These are phyloP conservation scores for Andrena trimmerana DNA, from an alignment of 2,888 invertebrate species.

Conservation along the genomic window DNA sequence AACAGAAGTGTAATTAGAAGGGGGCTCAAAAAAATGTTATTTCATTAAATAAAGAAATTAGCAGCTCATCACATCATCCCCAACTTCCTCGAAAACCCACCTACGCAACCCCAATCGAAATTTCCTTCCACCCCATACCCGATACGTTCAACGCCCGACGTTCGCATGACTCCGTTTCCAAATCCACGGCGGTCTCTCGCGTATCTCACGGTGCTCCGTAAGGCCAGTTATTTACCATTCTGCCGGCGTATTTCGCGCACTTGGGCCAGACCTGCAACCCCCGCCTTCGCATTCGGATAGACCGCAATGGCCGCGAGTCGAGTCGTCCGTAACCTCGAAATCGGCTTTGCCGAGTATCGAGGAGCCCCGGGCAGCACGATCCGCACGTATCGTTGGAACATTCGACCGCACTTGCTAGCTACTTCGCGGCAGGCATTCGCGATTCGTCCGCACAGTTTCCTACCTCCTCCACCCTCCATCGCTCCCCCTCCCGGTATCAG, in stretches of 20 bases:
- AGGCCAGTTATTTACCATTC: constrained; percentile 25
- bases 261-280: constrained; percentile 36
- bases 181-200: background rate
- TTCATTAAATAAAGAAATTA: too few relatives aligned
- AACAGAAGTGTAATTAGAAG: too few relatives aligned
- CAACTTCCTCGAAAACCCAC: too few relatives aligned
- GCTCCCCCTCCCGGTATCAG: constrained; percentile 8
- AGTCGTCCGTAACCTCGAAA: constrained; percentile 48
- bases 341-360: constrained; percentile 41
- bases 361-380: constrained; percentile 7
- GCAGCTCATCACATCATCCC: too few relatives aligned
- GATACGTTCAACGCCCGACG: background rate
- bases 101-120: too few relatives aligned
- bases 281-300: constrained; percentile 35
- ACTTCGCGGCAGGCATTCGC: constrained; percentile 73
- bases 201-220: background rate
- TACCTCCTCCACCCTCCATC: background rate
- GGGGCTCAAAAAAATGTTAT: too few relatives aligned
- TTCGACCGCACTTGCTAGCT: constrained; percentile 65
- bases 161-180: background rate
- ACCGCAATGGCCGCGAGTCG: constrained; percentile 17
- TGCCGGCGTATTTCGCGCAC: constrained; percentile 39
- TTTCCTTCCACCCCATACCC: too few relatives aligned
- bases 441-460: constrained; percentile 60
- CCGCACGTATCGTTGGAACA: constrained; percentile 59